A percentile compares a stretch with the other conserved stretches of the same genome.
Evolutionary conservation across 2,113 vertebrate genomes (phyloP).

Genomic region (Pyxicephalus adspersus): DNA sequence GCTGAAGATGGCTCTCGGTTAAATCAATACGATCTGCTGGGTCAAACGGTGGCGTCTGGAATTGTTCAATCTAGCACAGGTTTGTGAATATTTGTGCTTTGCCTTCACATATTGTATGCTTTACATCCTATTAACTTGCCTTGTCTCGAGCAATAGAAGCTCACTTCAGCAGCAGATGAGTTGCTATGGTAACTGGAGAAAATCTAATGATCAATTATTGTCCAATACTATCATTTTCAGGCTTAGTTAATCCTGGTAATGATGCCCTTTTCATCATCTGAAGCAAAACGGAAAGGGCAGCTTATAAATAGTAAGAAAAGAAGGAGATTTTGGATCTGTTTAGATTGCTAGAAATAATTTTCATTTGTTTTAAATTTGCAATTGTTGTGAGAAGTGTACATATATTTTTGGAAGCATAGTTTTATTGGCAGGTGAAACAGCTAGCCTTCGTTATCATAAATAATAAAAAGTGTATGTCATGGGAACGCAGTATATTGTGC

Average conservation of each 20-base stretch:
- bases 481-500: constrained; percentile 15
- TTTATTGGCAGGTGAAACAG: constrained; percentile 15
- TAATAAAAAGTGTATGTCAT: constrained; percentile 40
- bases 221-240: constrained; percentile 44
- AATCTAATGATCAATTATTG: constrained; percentile 42
- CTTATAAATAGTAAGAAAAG: constrained; percentile 34
- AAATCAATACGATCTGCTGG: constrained; percentile 96
- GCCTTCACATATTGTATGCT: constrained; percentile 2
- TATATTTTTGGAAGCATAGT: not conserved
- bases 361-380: constrained; percentile 13
- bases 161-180: constrained; percentile 13
- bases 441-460: constrained; percentile 17
- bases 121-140: constrained; percentile 34
- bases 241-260: constrained; percentile 46
- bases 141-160: constrained; percentile 25
- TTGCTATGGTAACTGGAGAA: constrained; percentile 35
- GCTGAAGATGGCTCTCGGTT: constrained; percentile 95
- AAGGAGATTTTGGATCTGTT: constrained; percentile 29
- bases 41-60: constrained; percentile 93
- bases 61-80: constrained; percentile 98
- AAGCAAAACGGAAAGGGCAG: constrained; percentile 39
- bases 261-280: constrained; percentile 46
- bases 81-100: constrained; percentile 62
- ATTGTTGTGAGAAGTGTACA: constrained; percentile 16
- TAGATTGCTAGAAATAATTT: constrained; percentile 35